Percentiles rank a stretch among this genome's conserved stretches.
These are phyloP conservation scores for Nasonia giraulti DNA, from an alignment of 1,140 invertebrate genomes.

Conservation along the genomic window DNA sequence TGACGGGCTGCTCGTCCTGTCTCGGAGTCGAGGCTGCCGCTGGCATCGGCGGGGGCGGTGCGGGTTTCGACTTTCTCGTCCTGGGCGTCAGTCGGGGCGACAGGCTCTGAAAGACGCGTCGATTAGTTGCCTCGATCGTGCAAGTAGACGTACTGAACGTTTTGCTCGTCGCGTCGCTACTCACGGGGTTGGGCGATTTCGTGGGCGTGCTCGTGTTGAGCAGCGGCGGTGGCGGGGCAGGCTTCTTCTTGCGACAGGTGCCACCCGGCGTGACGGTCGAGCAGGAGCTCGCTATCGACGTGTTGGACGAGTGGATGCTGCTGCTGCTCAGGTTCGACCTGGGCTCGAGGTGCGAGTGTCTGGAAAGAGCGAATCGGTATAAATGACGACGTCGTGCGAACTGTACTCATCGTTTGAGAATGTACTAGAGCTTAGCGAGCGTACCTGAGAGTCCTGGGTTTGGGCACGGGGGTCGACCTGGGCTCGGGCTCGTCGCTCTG, in stretches of 20 bases:
- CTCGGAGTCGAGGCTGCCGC: background rate
- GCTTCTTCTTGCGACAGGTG: conserved; percentile 79
- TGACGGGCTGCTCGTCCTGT: background rate
- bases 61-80: conserved; percentile 74
- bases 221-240: conserved; percentile 80
- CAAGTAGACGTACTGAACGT: conserved; percentile 21
- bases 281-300: conserved; percentile 66
- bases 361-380: conserved; percentile 51
- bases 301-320: conserved; percentile 65
- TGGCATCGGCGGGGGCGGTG: conserved; percentile 69
- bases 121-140: background rate
- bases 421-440: too few relatives aligned
- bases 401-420: background rate
- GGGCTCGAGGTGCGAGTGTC: conserved; percentile 57
- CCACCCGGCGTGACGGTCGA: conserved; percentile 64
- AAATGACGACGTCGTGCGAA: background rate
- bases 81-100: conserved; percentile 63
- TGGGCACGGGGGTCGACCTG: conserved; percentile 73
- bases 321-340: conserved; percentile 59
- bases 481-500: conserved; percentile 64
- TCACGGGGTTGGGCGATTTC: conserved; percentile 33
- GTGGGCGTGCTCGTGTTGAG: conserved; percentile 56
- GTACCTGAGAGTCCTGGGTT: conserved; percentile 66
- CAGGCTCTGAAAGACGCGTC: conserved; percentile 63
- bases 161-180: background rate